Conservation (phyloP, 2,797 vertebrate species). For the Podarcis siculus region DNA sequence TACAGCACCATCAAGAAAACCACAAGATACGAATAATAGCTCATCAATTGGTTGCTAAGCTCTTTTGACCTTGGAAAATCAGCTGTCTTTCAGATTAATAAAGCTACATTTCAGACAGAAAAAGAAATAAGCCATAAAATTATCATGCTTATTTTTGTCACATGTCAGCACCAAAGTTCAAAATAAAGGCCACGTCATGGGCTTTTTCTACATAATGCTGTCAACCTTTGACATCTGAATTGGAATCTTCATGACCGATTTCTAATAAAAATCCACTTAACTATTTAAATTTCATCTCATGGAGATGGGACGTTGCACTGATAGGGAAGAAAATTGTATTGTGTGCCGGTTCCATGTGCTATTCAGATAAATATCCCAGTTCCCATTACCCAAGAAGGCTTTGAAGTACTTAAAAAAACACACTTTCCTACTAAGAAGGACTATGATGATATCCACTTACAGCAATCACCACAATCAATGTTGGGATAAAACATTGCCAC, state of each 20-base stretch:
- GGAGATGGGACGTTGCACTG: neutral
- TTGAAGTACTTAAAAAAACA: constrained; percentile 35
- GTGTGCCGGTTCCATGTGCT: constrained; percentile 7
- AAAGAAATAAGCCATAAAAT: constrained; percentile 69
- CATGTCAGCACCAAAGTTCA: constrained; percentile 57
- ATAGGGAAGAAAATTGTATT: neutral
- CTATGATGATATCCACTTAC: neutral
- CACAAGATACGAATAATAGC: constrained; percentile 77
- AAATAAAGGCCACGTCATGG: constrained; percentile 56
- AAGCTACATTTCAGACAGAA: constrained; percentile 73
- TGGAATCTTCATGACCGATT: constrained; percentile 59
- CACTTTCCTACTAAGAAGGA: neutral
- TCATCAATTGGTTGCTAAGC: constrained; percentile 80
- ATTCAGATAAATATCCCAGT: constrained; percentile 19
- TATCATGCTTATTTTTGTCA: constrained; percentile 76
- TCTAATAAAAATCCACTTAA: constrained; percentile 70
- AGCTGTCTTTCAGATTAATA: constrained; percentile 79
- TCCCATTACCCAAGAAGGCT: constrained; percentile 37
- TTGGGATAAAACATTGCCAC: neutral
- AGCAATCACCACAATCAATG: constrained; percentile 28
- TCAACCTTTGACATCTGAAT: constrained; percentile 71
- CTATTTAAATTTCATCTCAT: constrained; percentile 51
- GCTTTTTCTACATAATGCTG: constrained; percentile 67
- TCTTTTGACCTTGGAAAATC: constrained; percentile 83
- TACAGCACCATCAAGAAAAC: constrained; percentile 72